These are phyloP conservation scores for Troilus luridus DNA, from an alignment of 2,888 invertebrate species.

Conservation along the genomic window DNA sequence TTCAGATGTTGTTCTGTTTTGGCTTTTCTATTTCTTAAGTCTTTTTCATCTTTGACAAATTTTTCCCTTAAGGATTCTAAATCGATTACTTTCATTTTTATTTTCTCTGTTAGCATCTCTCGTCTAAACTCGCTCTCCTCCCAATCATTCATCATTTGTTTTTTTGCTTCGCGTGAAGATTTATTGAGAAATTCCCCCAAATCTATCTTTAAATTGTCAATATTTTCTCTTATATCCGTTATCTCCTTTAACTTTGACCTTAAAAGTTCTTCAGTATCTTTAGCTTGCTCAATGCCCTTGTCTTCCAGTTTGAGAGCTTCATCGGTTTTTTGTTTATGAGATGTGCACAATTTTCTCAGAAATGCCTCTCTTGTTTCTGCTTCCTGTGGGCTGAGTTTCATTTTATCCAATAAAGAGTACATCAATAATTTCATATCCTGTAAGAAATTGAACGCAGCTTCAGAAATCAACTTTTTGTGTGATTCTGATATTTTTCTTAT, in stretches of 20 bases:
- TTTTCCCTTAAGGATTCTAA: constrained; percentile 71
- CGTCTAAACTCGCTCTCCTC: constrained; percentile 71
- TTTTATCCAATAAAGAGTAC: not conserved
- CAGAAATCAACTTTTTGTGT: constrained; percentile 23
- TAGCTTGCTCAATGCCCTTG: not conserved
- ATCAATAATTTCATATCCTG: constrained; percentile 10
- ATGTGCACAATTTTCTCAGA: not conserved
- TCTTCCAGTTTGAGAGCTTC: not conserved
- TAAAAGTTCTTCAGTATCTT: not conserved
- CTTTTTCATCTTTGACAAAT: constrained; percentile 73
- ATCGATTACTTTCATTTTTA: constrained; percentile 69
- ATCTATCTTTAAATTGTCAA: not conserved
- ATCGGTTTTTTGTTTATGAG: not conserved
- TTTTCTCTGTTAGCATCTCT: constrained; percentile 72
- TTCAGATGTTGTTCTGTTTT: constrained; percentile 75
- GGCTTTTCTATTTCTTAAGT: constrained; percentile 72
- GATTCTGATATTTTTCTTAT: constrained; percentile 12
- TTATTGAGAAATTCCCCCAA: not conserved
- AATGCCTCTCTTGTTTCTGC: not conserved
- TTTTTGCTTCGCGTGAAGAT: constrained; percentile 70
- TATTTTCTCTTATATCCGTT: not conserved
- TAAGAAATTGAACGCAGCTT: constrained; percentile 38
- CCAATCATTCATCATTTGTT: constrained; percentile 73
- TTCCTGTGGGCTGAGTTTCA: constrained; percentile 23
- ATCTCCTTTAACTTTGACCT: not conserved